phyloP scores from a whole-genome alignment of 2,797 vertebrate species.

The Synanceia verrucosa region DNA sequence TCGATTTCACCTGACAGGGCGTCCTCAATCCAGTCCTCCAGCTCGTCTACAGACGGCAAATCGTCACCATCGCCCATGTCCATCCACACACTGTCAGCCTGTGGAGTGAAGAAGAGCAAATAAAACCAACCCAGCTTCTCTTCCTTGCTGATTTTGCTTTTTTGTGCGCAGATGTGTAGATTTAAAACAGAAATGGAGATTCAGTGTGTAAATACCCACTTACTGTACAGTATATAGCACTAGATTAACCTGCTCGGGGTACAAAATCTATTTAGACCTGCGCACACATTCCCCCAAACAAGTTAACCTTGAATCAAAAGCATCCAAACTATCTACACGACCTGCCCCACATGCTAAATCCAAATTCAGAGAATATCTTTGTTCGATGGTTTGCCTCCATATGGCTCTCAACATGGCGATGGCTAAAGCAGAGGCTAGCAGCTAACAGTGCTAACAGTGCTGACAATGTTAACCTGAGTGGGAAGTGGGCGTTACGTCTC shows the following conservation, averaged over 20 bases:
- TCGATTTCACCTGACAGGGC: conserved; percentile 87
- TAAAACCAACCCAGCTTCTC: not conserved
- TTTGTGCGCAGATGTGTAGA: no score
- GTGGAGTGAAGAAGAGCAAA: conserved; percentile 19
- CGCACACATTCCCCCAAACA: not conserved
- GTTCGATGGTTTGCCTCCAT: no score
- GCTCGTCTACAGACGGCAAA: conserved; percentile 85
- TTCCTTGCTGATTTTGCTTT: no score
- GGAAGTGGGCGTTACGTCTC: no score
- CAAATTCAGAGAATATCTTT: no score
- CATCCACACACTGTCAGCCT: conserved; percentile 92
- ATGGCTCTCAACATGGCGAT: no score
- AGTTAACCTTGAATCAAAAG: not conserved
- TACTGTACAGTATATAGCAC: not conserved
- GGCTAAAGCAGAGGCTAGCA: no score
- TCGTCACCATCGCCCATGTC: conserved; percentile 90
- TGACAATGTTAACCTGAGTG: no score
- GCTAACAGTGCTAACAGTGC: no score
- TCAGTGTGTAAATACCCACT: not conserved
- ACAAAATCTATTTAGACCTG: no score
- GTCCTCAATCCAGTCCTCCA: conserved; percentile 92
- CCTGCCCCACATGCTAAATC: not conserved
- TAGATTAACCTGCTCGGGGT: not conserved
- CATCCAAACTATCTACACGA: not conserved
- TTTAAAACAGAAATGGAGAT: not conserved